A percentile compares a stretch with the other conserved stretches of the same genome.
Evolutionary conservation across 2,888 invertebrate genomes (phyloP).

Genomic region (Falcaria lacertinaria): DNA sequence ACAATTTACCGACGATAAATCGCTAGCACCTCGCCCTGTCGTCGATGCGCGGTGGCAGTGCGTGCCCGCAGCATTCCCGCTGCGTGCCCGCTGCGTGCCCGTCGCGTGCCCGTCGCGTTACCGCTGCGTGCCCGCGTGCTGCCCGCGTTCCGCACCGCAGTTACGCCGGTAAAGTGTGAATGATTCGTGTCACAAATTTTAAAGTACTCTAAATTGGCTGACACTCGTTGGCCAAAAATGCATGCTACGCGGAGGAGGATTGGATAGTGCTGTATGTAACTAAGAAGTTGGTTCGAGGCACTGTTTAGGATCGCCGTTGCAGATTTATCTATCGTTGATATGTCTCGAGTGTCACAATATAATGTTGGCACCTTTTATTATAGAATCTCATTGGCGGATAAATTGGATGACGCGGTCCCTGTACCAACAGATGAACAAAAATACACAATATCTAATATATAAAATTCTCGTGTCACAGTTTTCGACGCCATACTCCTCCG

Average conservation of each 20-base stretch:
- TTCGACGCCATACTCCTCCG: no score
- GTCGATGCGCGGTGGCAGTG: conserved; percentile 30
- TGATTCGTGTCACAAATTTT: conserved; percentile 47
- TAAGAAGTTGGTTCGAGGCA: no score
- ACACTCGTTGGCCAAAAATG: conserved; percentile 1
- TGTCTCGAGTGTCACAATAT: no score
- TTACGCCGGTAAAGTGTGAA: conserved; percentile 41
- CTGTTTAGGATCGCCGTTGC: no score
- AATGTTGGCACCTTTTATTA: no score
- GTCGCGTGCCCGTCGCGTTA: conserved; percentile 19
- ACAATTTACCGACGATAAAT: conserved; percentile 60
- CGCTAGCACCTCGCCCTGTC: conserved; percentile 49
- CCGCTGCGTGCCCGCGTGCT: conserved; percentile 22
- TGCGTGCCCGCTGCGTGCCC: conserved; percentile 18
- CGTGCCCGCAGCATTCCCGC: conserved; percentile 28
- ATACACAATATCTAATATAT: no score
- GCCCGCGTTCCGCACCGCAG: conserved; percentile 7
- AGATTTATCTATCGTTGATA: no score
- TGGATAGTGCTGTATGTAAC: no score
- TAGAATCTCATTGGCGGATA: no score
- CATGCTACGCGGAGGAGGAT: background rate
- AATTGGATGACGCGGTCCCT: no score
- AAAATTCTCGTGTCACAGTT: no score
- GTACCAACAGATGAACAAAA: no score
- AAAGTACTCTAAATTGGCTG: conserved; percentile 16